Conservation (phyloP, 2,797 vertebrate genomes). For the Acanthurus tractus region DNA sequence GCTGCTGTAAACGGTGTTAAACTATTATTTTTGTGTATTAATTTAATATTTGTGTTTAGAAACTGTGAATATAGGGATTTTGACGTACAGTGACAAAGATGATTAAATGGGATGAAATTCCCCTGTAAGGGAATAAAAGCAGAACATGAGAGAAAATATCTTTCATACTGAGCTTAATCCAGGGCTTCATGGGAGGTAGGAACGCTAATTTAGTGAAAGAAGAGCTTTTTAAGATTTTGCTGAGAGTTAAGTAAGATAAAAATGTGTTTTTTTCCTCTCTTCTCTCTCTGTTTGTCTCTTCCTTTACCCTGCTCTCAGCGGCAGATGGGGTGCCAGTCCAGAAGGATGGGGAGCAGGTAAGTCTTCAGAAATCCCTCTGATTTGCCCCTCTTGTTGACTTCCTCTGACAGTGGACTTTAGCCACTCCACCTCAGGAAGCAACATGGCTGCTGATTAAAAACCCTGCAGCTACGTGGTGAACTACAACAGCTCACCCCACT, state of each 20-base stretch:
- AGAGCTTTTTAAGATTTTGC: slow-evolving; percentile 1
- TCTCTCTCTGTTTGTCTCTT: slow-evolving; percentile 18
- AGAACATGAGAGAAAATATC: not conserved
- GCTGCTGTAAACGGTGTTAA: not conserved
- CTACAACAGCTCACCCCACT: slow-evolving; percentile 31
- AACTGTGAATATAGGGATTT: too few species aligned
- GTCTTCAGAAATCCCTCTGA: slow-evolving; percentile 76
- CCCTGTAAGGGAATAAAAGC: not conserved
- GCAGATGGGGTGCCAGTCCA: slow-evolving; percentile 95
- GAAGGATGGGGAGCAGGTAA: slow-evolving; percentile 98
- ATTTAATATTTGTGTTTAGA: too few species aligned
- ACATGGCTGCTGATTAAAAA: slow-evolving; percentile 62
- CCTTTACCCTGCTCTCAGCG: slow-evolving; percentile 79
- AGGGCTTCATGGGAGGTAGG: not conserved
- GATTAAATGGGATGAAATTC: not conserved
- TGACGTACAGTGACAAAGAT: too few species aligned
- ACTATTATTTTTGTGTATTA: not conserved
- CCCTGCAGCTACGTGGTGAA: slow-evolving; percentile 48
- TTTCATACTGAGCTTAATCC: not conserved
- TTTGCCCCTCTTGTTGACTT: slow-evolving; percentile 50
- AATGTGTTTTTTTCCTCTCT: slow-evolving; percentile 12
- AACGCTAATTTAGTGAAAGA: not conserved
- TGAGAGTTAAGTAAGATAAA: slow-evolving; percentile 1
- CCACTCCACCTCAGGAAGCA: slow-evolving; percentile 61
- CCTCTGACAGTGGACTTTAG: slow-evolving; percentile 58